Evolutionary conservation across 2,797 vertebrate genomes (phyloP), one percentile per base, ranked within the genome.

Genomic region (Sebastiscus albofasciatus): DNA sequence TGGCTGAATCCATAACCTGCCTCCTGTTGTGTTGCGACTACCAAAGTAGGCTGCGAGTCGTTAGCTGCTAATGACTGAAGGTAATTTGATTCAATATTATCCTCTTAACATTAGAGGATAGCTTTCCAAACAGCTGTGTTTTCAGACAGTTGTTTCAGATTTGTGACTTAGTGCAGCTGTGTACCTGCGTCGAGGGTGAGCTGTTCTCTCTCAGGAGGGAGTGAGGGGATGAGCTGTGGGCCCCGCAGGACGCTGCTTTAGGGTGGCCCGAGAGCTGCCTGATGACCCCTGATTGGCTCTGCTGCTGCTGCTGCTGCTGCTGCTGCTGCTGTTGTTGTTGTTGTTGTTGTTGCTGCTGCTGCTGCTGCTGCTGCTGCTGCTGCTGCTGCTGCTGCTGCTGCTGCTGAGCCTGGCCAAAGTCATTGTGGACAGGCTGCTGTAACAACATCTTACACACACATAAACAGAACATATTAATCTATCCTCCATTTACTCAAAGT

Each of bases 361-460:
- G 94, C 68, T 92, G 92, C 71, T 95, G 94, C 68, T 92, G 92
- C 71, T 95, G 94, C 2, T 36, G 81, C 0, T 67, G 89, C 49
- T 93, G 92, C 29, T 69, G 71, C 67, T 75, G 70, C 3, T 10
- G 26, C 59, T 42, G 75, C 13, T 62, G 84, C 2, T 87, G 93
- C 68, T 92, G 92, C 71, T 95, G 94, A 61, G 92, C 77, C 16
- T 84, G 86, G 59, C 89, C 93, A 56, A 94, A 93, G 61, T 94
- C 90, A 24, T 91, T 31, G 0, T 96, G 93, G 75, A 92, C 69
- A 0, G 94, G 93, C 81, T 94, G 96, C 90, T 97, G 96, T 93
- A 97, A 94, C 92, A 98, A 92, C 94, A 96, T 96, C 97, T 98
- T 79, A 14, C 69, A 79, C 52, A 89, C 69, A 89, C 46, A 64